Evolutionary conservation across 2,888 invertebrate species (phyloP).

Genomic region (Drosophila ustulata): DNA sequence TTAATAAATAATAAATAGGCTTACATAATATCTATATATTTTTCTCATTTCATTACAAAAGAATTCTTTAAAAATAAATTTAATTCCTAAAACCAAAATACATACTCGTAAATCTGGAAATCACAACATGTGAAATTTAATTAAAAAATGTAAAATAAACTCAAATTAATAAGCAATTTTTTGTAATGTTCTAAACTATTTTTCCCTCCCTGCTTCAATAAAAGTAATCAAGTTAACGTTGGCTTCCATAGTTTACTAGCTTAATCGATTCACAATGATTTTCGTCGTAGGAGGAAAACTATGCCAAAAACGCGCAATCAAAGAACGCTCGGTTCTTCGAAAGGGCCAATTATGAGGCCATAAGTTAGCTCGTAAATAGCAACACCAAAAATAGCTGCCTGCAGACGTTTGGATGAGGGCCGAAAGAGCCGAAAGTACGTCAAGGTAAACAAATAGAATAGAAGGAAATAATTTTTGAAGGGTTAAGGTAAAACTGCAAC

Average conservation of each 20-base stretch:
- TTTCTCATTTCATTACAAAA: no score
- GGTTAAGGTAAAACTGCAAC: constrained; percentile 60
- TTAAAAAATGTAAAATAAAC: no score
- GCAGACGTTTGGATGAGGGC: not conserved
- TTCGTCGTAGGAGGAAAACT: constrained; percentile 2
- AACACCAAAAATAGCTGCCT: constrained; percentile 55
- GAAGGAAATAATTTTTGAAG: constrained; percentile 54
- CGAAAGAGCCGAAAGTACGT: constrained; percentile 24
- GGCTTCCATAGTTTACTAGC: not conserved
- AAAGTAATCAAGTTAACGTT: not conserved
- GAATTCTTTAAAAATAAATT: no score
- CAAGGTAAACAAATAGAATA: constrained; percentile 63
- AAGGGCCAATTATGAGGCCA: constrained; percentile 55
- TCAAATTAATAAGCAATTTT: no score
- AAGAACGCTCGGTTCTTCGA: constrained; percentile 13
- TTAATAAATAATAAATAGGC: not conserved
- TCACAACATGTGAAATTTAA: no score
- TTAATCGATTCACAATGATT: constrained; percentile 1
- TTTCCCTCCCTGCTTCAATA: no score
- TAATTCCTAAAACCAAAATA: no score
- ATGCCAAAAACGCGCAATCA: constrained; percentile 33
- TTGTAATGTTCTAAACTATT: no score
- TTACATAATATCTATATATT: no score
- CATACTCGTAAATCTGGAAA: no score
- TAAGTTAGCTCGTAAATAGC: constrained; percentile 66